Base-by-base conservation (phyloP, 2,113 vertebrate genomes). In the Chaetodon auriga region DNA sequence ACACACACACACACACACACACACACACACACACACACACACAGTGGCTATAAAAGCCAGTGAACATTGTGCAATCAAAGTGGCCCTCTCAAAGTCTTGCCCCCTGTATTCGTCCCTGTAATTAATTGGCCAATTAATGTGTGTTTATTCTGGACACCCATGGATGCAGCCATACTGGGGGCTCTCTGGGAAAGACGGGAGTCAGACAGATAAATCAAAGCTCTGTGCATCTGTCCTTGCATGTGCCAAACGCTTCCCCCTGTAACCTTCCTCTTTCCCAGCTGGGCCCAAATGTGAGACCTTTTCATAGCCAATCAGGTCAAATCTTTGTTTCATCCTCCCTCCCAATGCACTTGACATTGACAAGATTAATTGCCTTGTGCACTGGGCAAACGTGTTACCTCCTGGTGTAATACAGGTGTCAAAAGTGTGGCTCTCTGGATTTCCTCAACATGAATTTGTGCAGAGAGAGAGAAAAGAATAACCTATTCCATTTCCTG, bases 171-270 rank as follows among this genome's bases (percentile, higher is more conserved):
- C 75, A 78, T 87, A 84, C 68, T 4, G 76, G 76, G 86, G 86
- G 82, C 90, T 90, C 92, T 54, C 80, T 86, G 94, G 93, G 94
- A 88, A 87, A 69, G 62, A 86, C 23, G 74, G 46, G 86, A 92
- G 92, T 92, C 92, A 92, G 90, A 90, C 91, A 92, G 94, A 95
- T 95, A 94, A 95, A 95, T 95, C 94, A 95, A 91, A 90, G 85
- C 88, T 81, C 81, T 65, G 79, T 91, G 90, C 92, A 93, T 93
- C 92, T 92, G 93, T 94, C 92, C 90, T 91, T 86, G 89, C 72
- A 78, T 82, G 90, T 83, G 92, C 90, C 91, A 91, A 92, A 90
- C 65, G 23, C 72, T 89, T 87, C 87, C 86, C 82, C 84, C 77
- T 78, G 89, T 92, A 87, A 88, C 89, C 84, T 86, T 89, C 89